Percentiles rank a stretch among this genome's conserved stretches.
Conservation (phyloP, 2,888 invertebrate species). For the Campopleginae sp. region DNA sequence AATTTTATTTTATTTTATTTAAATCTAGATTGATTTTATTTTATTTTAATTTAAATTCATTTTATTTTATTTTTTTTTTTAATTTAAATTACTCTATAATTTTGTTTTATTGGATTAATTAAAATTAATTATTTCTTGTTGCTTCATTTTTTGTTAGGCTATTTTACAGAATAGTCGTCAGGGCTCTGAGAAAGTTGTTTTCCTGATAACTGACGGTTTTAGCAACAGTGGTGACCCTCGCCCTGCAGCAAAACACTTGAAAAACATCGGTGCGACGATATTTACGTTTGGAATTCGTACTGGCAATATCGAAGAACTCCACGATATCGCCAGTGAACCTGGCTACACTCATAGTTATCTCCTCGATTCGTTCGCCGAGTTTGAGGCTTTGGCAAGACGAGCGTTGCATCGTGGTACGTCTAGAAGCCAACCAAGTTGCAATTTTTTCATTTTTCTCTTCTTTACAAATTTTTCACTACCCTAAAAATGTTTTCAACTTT, state of each 20-base stretch:
- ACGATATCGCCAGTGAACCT: constrained; percentile 88
- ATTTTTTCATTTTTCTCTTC: not conserved
- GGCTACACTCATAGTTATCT: constrained; percentile 88
- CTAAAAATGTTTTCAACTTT: not conserved
- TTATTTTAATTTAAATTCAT: not conserved
- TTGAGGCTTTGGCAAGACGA: constrained; percentile 88
- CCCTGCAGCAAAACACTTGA: constrained; percentile 86
- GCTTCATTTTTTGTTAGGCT: constrained; percentile 78
- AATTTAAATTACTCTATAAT: not conserved
- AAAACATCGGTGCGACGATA: constrained; percentile 85
- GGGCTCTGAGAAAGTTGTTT: constrained; percentile 86
- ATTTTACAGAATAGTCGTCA: constrained; percentile 84
- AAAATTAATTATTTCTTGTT: not conserved
- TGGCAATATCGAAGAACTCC: constrained; percentile 88
- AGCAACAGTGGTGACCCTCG: constrained; percentile 89
- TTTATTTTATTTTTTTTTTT: not conserved
- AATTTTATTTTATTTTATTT: no score
- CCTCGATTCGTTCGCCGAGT: constrained; percentile 88
- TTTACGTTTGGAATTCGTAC: constrained; percentile 88
- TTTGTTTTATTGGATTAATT: no score
- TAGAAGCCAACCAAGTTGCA: not conserved
- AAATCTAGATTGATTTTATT: no score
- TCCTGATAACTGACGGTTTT: constrained; percentile 90
- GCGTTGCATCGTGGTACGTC: constrained; percentile 88
- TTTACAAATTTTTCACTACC: not conserved